These are phyloP conservation scores for Cataglyphis hispanica DNA, from an alignment of 1,140 invertebrate genomes.

Conservation along the genomic window DNA sequence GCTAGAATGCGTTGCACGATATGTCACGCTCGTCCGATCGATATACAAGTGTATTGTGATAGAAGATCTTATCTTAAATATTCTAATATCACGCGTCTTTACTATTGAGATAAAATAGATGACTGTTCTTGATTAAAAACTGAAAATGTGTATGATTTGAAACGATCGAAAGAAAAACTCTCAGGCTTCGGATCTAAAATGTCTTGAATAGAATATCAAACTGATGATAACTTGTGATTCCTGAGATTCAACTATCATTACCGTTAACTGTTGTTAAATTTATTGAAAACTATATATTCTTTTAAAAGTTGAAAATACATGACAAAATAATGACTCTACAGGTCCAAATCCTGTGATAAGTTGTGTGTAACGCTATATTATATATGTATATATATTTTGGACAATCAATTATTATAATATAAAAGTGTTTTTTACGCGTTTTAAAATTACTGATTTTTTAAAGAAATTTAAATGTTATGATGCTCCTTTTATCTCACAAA, in stretches of 20 bases:
- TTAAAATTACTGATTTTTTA: background rate
- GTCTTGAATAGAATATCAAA: background rate
- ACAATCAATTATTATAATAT: background rate
- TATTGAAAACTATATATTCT: too few relatives aligned
- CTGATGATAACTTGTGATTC: background rate
- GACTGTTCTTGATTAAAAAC: background rate
- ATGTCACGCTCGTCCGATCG: background rate
- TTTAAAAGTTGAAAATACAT: too few relatives aligned
- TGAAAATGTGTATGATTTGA: background rate
- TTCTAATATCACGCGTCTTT: background rate
- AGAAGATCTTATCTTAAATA: slow-evolving; percentile 21
- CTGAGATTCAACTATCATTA: too few relatives aligned
- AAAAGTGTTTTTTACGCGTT: background rate
- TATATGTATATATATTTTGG: background rate
- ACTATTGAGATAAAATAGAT: background rate
- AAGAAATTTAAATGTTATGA: background rate
- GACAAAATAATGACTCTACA: too few relatives aligned
- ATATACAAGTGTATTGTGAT: slow-evolving; percentile 10
- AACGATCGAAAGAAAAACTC: background rate
- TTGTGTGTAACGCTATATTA: too few relatives aligned
- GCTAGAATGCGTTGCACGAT: slow-evolving; percentile 36
- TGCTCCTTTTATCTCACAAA: background rate
- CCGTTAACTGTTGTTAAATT: too few relatives aligned
- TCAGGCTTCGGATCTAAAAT: background rate
- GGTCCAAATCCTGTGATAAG: too few relatives aligned